Evolutionary conservation across 2,888 invertebrate species (phyloP).

Genomic region (Endotricha flammealis): DNA sequence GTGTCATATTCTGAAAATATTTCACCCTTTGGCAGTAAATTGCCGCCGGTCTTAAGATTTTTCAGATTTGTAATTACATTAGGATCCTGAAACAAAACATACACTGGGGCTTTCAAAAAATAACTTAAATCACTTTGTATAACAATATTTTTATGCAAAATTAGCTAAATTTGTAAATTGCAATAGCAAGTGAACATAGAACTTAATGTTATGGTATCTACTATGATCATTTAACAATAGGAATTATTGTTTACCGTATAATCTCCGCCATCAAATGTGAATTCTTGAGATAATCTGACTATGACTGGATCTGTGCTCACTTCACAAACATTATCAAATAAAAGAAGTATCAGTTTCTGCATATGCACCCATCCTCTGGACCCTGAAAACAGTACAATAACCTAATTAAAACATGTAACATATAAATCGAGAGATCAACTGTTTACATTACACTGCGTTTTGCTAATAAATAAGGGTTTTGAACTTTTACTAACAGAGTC

Average conservation of each 20-base stretch:
- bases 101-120: too few species aligned
- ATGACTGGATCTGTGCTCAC: constrained; percentile 41
- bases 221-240: too few species aligned
- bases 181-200: too few species aligned
- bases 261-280: constrained; percentile 41
- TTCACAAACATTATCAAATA: constrained; percentile 68
- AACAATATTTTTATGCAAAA: too few species aligned
- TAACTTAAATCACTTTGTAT: too few species aligned
- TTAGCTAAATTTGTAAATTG: too few species aligned
- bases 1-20: constrained; percentile 59
- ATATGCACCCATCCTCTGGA: constrained; percentile 49
- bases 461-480: too few species aligned
- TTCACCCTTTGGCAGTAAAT: constrained; percentile 50
- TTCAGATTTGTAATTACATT: constrained; percentile 43
- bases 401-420: neutral
- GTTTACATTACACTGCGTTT: too few species aligned
- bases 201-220: too few species aligned
- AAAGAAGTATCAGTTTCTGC: constrained; percentile 52
- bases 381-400: constrained; percentile 30
- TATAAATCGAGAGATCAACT: too few species aligned
- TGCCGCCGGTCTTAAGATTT: constrained; percentile 37
- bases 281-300: constrained; percentile 42
- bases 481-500: too few species aligned
- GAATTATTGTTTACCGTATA: constrained; percentile 55
- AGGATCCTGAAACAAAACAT: constrained; percentile 44